A percentile compares a stretch with the other conserved stretches of the same genome.
These are phyloP conservation scores for Perognathus longimembris DNA, from an alignment of 2,113 vertebrate species.

Conservation along the genomic window DNA sequence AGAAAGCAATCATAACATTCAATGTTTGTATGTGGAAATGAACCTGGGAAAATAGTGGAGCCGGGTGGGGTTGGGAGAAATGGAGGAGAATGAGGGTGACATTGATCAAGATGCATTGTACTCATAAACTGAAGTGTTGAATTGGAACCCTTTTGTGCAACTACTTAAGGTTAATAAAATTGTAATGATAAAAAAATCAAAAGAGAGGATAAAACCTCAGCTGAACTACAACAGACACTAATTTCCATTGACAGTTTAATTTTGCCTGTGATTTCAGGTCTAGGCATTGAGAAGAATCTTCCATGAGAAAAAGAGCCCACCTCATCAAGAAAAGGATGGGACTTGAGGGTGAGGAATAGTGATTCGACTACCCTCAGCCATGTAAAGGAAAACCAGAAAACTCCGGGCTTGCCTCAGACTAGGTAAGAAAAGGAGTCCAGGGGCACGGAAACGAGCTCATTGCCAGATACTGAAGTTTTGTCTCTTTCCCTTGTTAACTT, in stretches of 20 bases:
- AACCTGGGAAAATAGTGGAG: too few relatives aligned
- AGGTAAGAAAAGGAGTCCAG: not conserved
- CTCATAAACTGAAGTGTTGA: too few relatives aligned
- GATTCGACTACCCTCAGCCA: not conserved
- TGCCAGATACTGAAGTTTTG: not conserved
- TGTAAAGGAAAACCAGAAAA: not conserved
- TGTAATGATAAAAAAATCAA: too few relatives aligned
- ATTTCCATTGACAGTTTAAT: not conserved
- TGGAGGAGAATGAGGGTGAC: too few relatives aligned
- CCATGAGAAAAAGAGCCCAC: not conserved
- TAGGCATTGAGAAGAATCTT: not conserved
- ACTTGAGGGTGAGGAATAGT: not conserved
- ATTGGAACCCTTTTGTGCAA: too few relatives aligned
- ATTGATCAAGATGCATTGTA: too few relatives aligned
- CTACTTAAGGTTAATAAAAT: too few relatives aligned
- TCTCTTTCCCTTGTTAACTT: not conserved
- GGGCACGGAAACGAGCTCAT: not conserved
- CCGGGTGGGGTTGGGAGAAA: too few relatives aligned
- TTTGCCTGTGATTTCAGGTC: not conserved
- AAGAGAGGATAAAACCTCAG: not conserved
- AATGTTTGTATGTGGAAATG: too few relatives aligned
- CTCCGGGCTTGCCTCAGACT: not conserved
- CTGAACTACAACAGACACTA: not conserved
- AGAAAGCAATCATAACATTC: too few relatives aligned
- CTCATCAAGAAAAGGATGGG: not conserved